phyloP scores from a whole-genome alignment of 2,888 invertebrate genomes.

The Agrochola circellaris region DNA sequence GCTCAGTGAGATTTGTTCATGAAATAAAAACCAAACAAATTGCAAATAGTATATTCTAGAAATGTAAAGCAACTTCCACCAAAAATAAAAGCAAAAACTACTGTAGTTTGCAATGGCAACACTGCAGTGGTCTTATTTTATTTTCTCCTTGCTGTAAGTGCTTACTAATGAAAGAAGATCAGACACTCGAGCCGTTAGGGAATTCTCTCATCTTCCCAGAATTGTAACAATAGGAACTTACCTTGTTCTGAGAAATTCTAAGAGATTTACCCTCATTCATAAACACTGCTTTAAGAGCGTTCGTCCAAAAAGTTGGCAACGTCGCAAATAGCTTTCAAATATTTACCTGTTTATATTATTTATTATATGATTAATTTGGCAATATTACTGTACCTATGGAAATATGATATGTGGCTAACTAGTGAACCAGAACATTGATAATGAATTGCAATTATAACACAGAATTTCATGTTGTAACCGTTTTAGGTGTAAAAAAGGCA shows the following conservation, averaged over 20 bases:
- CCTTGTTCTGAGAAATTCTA: neutral
- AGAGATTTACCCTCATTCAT: too few species aligned
- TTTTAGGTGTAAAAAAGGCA: too few species aligned
- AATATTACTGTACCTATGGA: too few species aligned
- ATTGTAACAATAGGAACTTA: constrained; percentile 1
- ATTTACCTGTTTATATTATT: too few species aligned
- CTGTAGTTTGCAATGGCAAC: neutral
- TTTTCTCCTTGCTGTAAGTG: constrained; percentile 15
- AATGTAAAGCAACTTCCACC: neutral
- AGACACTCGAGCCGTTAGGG: constrained; percentile 3
- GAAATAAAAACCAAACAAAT: neutral
- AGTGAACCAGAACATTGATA: too few species aligned
- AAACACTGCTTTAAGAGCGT: too few species aligned
- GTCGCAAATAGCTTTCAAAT: too few species aligned
- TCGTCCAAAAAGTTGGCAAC: too few species aligned
- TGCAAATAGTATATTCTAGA: neutral
- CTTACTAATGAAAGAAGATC: constrained; percentile 27
- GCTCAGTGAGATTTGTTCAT: neutral
- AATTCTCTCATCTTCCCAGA: neutral
- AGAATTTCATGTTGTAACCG: too few species aligned
- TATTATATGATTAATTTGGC: too few species aligned
- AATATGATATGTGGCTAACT: too few species aligned
- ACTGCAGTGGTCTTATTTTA: constrained; percentile 10
- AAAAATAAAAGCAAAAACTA: constrained; percentile 11
- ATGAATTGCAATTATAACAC: too few species aligned